Conservation (phyloP, 2,797 vertebrate genomes). For the Helostoma temminkii region DNA sequence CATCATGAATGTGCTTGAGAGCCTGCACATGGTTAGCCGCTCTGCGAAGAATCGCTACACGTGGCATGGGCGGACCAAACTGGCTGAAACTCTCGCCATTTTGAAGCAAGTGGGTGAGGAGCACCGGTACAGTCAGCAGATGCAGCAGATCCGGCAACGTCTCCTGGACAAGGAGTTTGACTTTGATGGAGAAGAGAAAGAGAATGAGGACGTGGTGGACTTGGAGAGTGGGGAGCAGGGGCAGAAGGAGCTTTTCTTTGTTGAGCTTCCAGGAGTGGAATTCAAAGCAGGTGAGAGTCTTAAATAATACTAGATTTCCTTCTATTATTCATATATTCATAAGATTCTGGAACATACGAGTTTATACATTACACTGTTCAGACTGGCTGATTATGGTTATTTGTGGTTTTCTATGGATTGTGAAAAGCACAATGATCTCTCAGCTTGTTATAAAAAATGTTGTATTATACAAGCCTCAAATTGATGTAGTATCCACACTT, state of each 20-base stretch:
- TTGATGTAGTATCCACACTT: too few relatives aligned
- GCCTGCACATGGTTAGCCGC: conserved; percentile 97
- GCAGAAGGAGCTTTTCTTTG: conserved; percentile 89
- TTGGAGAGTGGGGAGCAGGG: conserved; percentile 72
- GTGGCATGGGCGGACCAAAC: conserved; percentile 92
- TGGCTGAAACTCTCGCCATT: conserved; percentile 89
- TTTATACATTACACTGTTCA: too few relatives aligned
- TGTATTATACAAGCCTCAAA: too few relatives aligned
- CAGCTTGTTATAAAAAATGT: too few relatives aligned
- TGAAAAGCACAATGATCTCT: too few relatives aligned
- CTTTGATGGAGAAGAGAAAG: conserved; percentile 80
- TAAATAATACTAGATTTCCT: not conserved
- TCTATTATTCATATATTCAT: not conserved
- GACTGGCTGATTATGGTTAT: too few relatives aligned
- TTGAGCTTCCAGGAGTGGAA: conserved; percentile 93
- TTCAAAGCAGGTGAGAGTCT: conserved; percentile 89
- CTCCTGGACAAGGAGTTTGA: conserved; percentile 85
- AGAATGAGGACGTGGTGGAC: conserved; percentile 79
- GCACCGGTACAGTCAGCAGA: conserved; percentile 90
- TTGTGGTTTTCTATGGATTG: too few relatives aligned
- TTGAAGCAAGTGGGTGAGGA: conserved; percentile 89
- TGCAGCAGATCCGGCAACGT: conserved; percentile 90
- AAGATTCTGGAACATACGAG: too few relatives aligned
- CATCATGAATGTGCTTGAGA: conserved; percentile 97
- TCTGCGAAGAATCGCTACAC: conserved; percentile 95